phyloP scores from a whole-genome alignment of 2,113 vertebrate species.

The Formicarius rufipectus region DNA sequence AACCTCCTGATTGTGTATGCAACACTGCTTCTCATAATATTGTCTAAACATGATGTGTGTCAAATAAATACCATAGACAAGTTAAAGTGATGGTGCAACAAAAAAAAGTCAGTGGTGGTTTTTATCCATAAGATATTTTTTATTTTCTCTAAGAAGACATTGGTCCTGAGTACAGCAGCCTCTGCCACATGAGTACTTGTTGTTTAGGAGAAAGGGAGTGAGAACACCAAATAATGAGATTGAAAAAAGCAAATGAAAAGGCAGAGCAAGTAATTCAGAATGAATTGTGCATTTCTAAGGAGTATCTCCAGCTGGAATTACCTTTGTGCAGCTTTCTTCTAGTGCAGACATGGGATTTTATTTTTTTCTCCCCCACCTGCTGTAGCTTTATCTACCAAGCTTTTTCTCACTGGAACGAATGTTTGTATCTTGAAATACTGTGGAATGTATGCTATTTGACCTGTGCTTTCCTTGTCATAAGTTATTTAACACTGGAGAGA shows the following conservation, averaged over 20 bases:
- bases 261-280: not conserved
- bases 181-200: not conserved
- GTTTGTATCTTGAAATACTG: not conserved
- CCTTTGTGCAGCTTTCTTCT: not conserved
- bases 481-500: not conserved
- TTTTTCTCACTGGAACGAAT: not conserved
- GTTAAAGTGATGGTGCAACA: not conserved
- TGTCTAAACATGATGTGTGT: not conserved
- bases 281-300: not conserved
- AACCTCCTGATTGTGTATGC: not conserved
- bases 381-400: not conserved
- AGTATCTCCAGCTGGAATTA: not conserved
- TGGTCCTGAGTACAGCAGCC: not conserved
- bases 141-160: not conserved
- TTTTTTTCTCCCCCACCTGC: not conserved
- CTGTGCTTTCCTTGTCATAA: not conserved
- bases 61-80: not conserved
- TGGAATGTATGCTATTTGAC: slow-evolving; percentile 16
- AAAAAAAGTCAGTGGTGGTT: not conserved
- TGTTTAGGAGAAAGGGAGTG: not conserved
- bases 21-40: not conserved
- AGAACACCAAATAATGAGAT: not conserved
- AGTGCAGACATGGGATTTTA: not conserved
- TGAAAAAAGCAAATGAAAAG: not conserved
- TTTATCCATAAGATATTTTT: not conserved